Conservation (phyloP, 1,140 invertebrate genomes). For the Penaeus vannamei region DNA sequence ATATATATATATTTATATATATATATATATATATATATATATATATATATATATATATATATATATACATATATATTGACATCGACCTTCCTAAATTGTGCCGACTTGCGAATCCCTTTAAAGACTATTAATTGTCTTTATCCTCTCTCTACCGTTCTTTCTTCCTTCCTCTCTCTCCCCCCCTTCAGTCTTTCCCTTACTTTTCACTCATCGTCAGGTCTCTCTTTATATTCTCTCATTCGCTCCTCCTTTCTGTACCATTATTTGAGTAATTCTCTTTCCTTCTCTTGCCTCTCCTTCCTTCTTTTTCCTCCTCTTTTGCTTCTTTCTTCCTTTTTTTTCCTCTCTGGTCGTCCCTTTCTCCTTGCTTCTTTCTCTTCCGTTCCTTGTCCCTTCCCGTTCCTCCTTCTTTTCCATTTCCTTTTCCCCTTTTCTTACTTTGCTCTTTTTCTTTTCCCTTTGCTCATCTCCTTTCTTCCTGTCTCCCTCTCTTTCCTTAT, state of each 20-base stretch:
- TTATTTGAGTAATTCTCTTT: background rate
- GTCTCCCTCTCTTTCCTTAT: constrained; percentile 42
- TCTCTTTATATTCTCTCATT: no score
- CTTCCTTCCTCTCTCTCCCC: background rate
- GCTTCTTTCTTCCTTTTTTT: background rate
- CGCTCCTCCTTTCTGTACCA: background rate
- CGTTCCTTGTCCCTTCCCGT: no score
- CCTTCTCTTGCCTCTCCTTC: background rate
- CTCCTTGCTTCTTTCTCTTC: background rate
- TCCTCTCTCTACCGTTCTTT: no score
- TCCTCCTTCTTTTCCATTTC: background rate
- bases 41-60: no score
- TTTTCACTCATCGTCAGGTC: no score
- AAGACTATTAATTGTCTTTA: no score
- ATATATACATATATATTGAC: no score
- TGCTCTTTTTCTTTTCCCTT: constrained; percentile 10
- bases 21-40: no score
- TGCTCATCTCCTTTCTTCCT: no score
- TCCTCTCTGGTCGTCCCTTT: background rate
- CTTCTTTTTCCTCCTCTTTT: background rate
- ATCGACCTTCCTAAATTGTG: no score
- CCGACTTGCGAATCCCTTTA: no score
- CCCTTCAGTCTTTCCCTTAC: background rate
- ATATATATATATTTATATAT: no score
- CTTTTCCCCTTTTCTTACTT: background rate